Evolutionary conservation across 2,888 invertebrate species (phyloP).

Genomic region (Cabera pusaria): DNA sequence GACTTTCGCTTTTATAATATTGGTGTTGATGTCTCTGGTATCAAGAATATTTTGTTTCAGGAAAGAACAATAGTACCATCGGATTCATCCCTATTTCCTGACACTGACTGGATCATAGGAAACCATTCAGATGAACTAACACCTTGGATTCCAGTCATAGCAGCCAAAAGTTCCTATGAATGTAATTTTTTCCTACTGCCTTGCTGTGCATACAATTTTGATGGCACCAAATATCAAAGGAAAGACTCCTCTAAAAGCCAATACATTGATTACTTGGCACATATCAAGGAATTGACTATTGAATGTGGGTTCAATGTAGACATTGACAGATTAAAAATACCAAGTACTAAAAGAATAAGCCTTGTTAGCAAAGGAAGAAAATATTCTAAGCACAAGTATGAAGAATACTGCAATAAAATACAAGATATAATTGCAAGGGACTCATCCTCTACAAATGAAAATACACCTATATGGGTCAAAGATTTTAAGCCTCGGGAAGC

Average conservation of each 20-base stretch:
- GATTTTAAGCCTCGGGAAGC: slow-evolving; percentile 86
- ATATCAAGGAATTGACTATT: slow-evolving; percentile 84
- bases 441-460: slow-evolving; percentile 25
- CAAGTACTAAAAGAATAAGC: slow-evolving; percentile 97
- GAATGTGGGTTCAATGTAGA: slow-evolving; percentile 89
- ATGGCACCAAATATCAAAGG: slow-evolving; percentile 91
- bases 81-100: slow-evolving; percentile 85
- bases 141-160: slow-evolving; percentile 98
- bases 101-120: slow-evolving; percentile 97
- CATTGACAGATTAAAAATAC: slow-evolving; percentile 95
- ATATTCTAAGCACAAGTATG: slow-evolving; percentile 59
- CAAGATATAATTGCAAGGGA: slow-evolving; percentile 63
- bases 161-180: slow-evolving; percentile 88
- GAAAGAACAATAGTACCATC: slow-evolving; percentile 87
- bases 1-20: too few relatives aligned
- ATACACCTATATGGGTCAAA: slow-evolving; percentile 57
- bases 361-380: slow-evolving; percentile 84
- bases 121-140: slow-evolving; percentile 99
- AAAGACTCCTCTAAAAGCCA: slow-evolving; percentile 87
- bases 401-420: slow-evolving; percentile 62
- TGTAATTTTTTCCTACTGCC: slow-evolving; percentile 96
- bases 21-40: too few relatives aligned
- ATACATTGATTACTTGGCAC: slow-evolving; percentile 89
- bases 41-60: slow-evolving; percentile 80
- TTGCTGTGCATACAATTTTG: slow-evolving; percentile 97